Percentiles rank a stretch among this genome's conserved stretches.
Conservation (phyloP, 2,888 invertebrate species). For the Sminthurides aquaticus region DNA sequence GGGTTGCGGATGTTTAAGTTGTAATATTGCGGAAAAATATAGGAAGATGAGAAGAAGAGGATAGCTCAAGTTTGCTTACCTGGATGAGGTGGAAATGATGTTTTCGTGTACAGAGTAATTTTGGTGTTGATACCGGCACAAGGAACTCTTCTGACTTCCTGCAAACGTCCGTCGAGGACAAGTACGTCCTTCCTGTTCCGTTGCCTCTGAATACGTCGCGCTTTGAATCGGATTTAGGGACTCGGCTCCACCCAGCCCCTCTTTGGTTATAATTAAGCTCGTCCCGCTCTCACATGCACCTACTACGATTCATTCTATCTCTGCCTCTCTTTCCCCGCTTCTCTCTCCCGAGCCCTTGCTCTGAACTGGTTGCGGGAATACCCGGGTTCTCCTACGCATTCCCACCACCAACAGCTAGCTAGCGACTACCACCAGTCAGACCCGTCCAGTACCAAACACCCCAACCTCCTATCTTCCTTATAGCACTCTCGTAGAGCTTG, state of each 20-base stretch:
- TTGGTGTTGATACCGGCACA: slow-evolving; percentile 43
- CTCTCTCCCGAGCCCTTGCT: not conserved
- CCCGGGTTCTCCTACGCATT: not conserved
- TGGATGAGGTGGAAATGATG: slow-evolving; percentile 38
- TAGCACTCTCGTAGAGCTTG: too few relatives aligned
- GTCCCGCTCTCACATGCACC: slow-evolving; percentile 29
- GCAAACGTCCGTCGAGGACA: slow-evolving; percentile 44
- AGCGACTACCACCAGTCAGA: too few relatives aligned
- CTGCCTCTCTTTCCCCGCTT: not conserved
- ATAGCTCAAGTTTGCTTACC: slow-evolving; percentile 12
- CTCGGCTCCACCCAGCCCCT: slow-evolving; percentile 37
- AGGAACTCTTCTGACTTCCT: slow-evolving; percentile 44
- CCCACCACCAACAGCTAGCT: not conserved
- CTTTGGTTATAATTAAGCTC: slow-evolving; percentile 42
- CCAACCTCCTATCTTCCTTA: too few relatives aligned
- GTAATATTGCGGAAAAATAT: not conserved
- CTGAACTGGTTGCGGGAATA: not conserved
- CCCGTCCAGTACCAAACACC: not conserved
- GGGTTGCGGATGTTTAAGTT: not conserved
- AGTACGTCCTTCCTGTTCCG: slow-evolving; percentile 44
- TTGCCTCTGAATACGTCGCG: slow-evolving; percentile 41
- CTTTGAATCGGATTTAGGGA: slow-evolving; percentile 38
- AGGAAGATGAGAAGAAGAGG: not conserved
- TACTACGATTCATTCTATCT: not conserved
- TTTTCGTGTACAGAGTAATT: slow-evolving; percentile 42